Percentiles rank a stretch among this genome's conserved stretches.
These are phyloP conservation scores for Valencia hispanica DNA, from an alignment of 2,797 vertebrate species.

Conservation along the genomic window DNA sequence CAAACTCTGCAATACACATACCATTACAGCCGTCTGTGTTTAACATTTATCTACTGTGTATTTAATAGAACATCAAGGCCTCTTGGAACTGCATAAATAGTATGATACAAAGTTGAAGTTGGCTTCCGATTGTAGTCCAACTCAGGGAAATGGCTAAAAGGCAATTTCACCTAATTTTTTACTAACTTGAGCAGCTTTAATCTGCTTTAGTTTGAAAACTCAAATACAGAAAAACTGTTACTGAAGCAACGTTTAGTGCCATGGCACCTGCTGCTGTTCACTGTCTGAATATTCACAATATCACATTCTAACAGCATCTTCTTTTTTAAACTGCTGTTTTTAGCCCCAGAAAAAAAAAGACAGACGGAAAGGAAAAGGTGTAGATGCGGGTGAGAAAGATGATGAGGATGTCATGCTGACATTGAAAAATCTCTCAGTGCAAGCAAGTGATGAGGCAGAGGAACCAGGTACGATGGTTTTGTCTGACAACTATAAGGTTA, in stretches of 20 bases:
- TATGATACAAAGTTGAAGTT: too few species aligned
- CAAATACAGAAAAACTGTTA: background rate
- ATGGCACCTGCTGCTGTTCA: background rate
- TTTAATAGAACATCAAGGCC: too few species aligned
- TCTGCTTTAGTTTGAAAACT: too few species aligned
- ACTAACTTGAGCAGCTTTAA: too few species aligned
- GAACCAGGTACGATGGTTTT: conserved; percentile 69
- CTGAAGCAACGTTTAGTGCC: too few species aligned
- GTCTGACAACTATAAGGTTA: fast-evolving
- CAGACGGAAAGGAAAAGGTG: conserved; percentile 81
- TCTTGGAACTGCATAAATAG: too few species aligned
- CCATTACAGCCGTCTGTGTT: too few species aligned
- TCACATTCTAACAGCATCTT: background rate
- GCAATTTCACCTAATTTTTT: too few species aligned
- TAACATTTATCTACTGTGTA: too few species aligned
- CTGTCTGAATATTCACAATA: background rate
- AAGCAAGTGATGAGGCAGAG: conserved; percentile 86
- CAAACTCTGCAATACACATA: too few species aligned
- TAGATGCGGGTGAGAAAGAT: conserved; percentile 69
- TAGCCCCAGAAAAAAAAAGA: conserved; percentile 87
- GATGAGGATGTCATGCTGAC: conserved; percentile 84
- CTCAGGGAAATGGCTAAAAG: too few species aligned
- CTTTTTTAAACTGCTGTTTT: background rate
- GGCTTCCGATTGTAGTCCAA: too few species aligned
- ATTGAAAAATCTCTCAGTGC: conserved; percentile 87